phyloP scores from a whole-genome alignment of 2,797 vertebrate species.

The Propithecus perrieri region DNA sequence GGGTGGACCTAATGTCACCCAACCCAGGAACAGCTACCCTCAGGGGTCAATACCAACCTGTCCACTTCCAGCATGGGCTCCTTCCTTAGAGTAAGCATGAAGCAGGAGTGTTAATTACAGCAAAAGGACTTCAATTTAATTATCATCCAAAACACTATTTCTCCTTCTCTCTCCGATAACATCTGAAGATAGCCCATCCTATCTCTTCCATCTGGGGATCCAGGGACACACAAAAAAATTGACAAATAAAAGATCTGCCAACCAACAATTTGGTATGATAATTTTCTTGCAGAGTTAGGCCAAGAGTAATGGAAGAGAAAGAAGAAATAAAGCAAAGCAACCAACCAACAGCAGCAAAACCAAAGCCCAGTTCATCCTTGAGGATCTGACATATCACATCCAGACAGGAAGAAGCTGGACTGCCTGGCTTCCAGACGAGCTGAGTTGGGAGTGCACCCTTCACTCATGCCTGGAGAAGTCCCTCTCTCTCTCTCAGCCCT shows the following conservation, averaged over 20 bases:
- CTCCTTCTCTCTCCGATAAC: not conserved
- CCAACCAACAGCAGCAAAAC: not conserved
- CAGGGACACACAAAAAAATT: not conserved
- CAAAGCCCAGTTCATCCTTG: not conserved
- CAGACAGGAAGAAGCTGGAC: not conserved
- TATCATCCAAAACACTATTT: not conserved
- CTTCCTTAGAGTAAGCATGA: not conserved
- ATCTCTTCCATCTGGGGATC: not conserved
- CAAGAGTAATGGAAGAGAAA: not conserved
- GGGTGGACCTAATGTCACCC: not conserved
- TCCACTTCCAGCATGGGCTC: not conserved
- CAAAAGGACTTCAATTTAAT: not conserved
- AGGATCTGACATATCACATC: not conserved
- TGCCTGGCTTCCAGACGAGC: not conserved
- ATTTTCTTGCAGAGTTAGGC: not conserved
- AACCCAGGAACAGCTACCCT: not conserved
- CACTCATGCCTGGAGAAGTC: not conserved
- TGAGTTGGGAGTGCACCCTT: not conserved
- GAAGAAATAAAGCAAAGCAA: not conserved
- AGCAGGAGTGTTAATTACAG: not conserved
- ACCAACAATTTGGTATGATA: not conserved
- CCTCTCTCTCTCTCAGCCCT: not conserved
- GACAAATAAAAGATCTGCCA: not conserved
- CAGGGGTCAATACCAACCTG: not conserved
- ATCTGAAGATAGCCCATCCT: not conserved